phyloP scores from a whole-genome alignment of 1,140 invertebrate genomes.

The Pygmarrhopalites habei region DNA sequence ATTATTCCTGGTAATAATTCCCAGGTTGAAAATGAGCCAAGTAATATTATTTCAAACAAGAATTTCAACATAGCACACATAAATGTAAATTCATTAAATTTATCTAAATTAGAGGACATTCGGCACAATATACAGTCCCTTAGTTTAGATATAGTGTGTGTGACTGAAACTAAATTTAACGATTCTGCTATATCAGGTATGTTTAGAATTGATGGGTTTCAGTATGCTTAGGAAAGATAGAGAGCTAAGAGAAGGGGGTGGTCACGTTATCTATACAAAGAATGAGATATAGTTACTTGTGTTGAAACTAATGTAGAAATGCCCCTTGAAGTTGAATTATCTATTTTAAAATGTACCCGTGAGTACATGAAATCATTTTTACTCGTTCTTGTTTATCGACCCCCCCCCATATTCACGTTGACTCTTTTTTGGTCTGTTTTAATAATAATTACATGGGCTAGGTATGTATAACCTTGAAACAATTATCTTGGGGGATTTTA shows the following conservation, averaged over 20 bases:
- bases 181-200: neutral
- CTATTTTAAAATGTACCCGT: neutral
- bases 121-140: neutral
- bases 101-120: neutral
- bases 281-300: neutral
- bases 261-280: neutral
- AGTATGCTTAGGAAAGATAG: neutral
- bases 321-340: neutral
- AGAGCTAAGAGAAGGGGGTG: neutral
- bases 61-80: slow-evolving; percentile 5
- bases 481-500: neutral
- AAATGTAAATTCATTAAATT: neutral
- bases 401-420: neutral
- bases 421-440: neutral
- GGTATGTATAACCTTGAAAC: neutral
- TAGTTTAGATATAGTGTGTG: neutral
- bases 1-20: too few species aligned
- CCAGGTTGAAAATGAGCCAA: too few species aligned
- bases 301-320: neutral
- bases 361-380: neutral
- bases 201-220: neutral
- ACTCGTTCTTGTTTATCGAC: neutral
- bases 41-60: too few species aligned
- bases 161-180: neutral
- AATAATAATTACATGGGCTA: neutral